Conservation (phyloP, 2,113 vertebrate genomes). For the Reinhardtius hippoglossoides region DNA sequence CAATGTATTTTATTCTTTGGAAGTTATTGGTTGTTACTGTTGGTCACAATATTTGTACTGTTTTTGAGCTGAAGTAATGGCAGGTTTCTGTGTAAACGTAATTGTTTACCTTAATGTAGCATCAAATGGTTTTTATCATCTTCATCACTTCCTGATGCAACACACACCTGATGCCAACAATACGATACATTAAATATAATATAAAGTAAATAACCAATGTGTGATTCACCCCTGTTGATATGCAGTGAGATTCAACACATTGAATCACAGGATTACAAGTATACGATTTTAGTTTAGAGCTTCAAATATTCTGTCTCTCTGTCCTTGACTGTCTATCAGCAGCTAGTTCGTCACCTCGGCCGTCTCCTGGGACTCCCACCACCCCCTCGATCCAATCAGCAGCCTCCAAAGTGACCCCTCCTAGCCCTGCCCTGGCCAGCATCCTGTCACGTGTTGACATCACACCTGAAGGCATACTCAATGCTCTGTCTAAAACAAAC, state of each 20-base stretch:
- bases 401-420: constrained; percentile 83
- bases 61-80: too few species aligned
- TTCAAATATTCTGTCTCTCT: neutral
- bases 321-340: constrained; percentile 66
- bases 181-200: too few species aligned
- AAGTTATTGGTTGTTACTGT: neutral
- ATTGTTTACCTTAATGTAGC: too few species aligned
- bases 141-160: too few species aligned
- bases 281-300: neutral
- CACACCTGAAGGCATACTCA: constrained; percentile 93
- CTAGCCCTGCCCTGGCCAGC: constrained; percentile 88
- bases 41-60: too few species aligned
- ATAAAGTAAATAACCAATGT: too few species aligned
- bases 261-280: neutral
- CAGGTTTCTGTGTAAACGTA: too few species aligned
- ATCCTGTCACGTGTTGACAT: constrained; percentile 97
- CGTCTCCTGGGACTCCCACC: constrained; percentile 89
- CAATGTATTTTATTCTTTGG: neutral
- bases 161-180: too few species aligned
- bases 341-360: constrained; percentile 90
- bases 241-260: too few species aligned
- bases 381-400: constrained; percentile 86
- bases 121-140: too few species aligned
- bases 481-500: constrained; percentile 94
- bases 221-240: too few species aligned